Evolutionary conservation across 2,797 vertebrate species (phyloP).

Genomic region (Myripristis murdjan): DNA sequence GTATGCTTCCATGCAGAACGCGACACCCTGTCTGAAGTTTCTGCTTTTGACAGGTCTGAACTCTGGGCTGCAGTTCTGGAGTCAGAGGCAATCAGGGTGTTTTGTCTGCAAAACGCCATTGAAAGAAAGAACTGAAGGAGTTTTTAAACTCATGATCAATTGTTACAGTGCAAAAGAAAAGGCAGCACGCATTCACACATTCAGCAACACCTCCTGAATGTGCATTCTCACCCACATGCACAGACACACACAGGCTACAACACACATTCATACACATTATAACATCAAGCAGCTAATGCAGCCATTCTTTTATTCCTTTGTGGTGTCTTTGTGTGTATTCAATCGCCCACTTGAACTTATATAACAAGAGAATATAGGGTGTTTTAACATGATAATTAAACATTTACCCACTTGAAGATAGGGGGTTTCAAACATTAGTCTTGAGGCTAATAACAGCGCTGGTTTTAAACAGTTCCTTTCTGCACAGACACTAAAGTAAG

Average conservation of each 20-base stretch:
- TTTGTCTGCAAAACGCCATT: constrained; percentile 7
- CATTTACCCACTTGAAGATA: constrained; percentile 20
- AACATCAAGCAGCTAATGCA: constrained; percentile 37
- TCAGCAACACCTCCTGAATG: constrained; percentile 36
- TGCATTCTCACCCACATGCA: constrained; percentile 35
- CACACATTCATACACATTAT: constrained; percentile 28
- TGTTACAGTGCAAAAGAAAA: constrained; percentile 36
- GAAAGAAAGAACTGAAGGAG: neutral
- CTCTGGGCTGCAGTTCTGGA: neutral
- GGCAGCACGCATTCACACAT: constrained; percentile 59
- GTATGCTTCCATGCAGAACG: constrained; percentile 21
- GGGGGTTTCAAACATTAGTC: constrained; percentile 30
- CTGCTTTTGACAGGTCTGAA: neutral
- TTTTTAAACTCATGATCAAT: constrained; percentile 38
- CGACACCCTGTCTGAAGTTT: constrained; percentile 5
- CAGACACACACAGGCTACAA: neutral
- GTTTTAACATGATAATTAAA: constrained; percentile 43
- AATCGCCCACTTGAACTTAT: constrained; percentile 47
- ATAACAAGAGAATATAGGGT: constrained; percentile 33
- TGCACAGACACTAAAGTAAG: neutral
- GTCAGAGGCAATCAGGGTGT: neutral
- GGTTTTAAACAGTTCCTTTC: constrained; percentile 1
- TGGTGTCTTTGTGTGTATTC: constrained; percentile 35
- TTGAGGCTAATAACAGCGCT: constrained; percentile 2
- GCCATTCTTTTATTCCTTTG: constrained; percentile 45